Percentiles rank a stretch among this genome's conserved stretches.
Evolutionary conservation across 1,140 invertebrate genomes (phyloP).

Genomic region (Drosophila ercepeae): DNA sequence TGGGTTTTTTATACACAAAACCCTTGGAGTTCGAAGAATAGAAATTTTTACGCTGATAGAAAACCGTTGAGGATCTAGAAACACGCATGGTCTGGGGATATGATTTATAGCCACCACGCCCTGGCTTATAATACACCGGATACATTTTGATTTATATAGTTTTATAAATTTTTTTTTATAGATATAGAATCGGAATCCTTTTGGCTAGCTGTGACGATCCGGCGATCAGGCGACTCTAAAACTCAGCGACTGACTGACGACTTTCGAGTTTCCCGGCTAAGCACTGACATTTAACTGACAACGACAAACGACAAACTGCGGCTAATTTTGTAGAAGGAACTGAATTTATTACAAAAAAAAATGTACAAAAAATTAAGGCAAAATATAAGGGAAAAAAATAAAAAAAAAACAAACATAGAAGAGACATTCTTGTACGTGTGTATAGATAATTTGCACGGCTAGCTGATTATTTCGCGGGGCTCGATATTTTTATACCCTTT

Average conservation of each 20-base stretch:
- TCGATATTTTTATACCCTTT: slow-evolving; percentile 46
- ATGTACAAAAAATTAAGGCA: no score
- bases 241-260: slow-evolving; percentile 25
- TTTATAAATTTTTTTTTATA: neutral
- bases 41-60: slow-evolving; percentile 33
- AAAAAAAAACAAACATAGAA: slow-evolving; percentile 25
- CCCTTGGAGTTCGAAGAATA: slow-evolving; percentile 2
- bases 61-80: slow-evolving; percentile 2
- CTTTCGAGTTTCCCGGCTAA: slow-evolving; percentile 49
- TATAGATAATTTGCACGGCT: slow-evolving; percentile 52
- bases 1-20: slow-evolving; percentile 20
- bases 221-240: slow-evolving; percentile 5
- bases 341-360: slow-evolving; percentile 52
- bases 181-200: no score
- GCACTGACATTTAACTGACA: slow-evolving; percentile 59
- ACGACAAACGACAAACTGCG: slow-evolving; percentile 58
- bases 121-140: slow-evolving; percentile 27
- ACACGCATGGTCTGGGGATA: slow-evolving; percentile 27
- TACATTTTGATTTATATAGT: slow-evolving; percentile 27
- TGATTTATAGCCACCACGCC: slow-evolving; percentile 27
- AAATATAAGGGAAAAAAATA: neutral
- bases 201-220: no score
- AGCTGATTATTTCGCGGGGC: slow-evolving; percentile 24
- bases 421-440: slow-evolving; percentile 35
- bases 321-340: slow-evolving; percentile 41